phyloP scores from a whole-genome alignment of 2,797 vertebrate genomes.

The Arremon aurantiirostris region DNA sequence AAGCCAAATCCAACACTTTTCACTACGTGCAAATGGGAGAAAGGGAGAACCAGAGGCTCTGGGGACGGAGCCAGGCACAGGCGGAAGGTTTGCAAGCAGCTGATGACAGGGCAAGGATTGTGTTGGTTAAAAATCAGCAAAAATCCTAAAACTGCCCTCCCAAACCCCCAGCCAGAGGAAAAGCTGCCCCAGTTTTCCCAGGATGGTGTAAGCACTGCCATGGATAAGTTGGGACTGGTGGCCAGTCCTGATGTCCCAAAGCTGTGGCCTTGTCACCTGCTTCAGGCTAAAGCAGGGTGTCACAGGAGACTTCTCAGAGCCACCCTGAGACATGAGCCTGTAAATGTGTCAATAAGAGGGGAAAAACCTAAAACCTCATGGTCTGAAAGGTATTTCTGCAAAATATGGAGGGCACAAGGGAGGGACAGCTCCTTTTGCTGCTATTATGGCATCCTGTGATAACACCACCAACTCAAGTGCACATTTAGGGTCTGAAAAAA shows the following conservation, averaged over 20 bases:
- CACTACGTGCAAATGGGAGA: background rate
- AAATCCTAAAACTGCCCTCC: background rate
- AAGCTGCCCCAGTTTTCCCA: background rate
- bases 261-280: background rate
- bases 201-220: background rate
- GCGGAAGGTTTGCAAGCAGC: background rate
- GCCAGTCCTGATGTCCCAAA: background rate
- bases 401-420: background rate
- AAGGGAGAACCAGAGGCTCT: background rate
- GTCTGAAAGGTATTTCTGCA: background rate
- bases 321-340: background rate
- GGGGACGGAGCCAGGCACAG: background rate
- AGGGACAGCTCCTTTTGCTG: background rate
- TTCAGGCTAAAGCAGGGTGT: background rate
- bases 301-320: background rate
- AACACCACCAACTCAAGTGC: background rate
- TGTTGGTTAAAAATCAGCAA: background rate
- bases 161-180: background rate
- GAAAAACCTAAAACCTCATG: background rate
- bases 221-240: background rate
- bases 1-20: background rate
- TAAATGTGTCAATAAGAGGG: background rate
- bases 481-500: background rate
- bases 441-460: rapidly evolving
- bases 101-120: background rate